Evolutionary conservation across 1,140 invertebrate species (phyloP).

Genomic region (Aporrectodea caliginosa): DNA sequence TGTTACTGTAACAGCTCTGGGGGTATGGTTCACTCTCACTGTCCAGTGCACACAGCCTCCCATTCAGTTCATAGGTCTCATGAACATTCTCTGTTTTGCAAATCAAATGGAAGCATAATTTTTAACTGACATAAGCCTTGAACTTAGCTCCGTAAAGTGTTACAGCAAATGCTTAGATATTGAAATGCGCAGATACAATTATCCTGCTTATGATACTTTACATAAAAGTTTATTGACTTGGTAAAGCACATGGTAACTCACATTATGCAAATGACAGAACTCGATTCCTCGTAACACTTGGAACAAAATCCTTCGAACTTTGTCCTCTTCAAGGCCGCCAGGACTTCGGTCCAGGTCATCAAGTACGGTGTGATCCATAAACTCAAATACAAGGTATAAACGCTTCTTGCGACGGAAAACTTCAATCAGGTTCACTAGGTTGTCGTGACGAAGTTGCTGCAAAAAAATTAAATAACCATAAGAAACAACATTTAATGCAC

Average conservation of each 20-base stretch:
- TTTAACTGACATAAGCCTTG: too few relatives aligned
- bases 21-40: too few relatives aligned
- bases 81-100: too few relatives aligned
- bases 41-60: too few relatives aligned
- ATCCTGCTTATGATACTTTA: background rate
- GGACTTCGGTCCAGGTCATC: constrained; percentile 72
- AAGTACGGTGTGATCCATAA: constrained; percentile 77
- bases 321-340: constrained; percentile 68
- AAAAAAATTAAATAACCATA: constrained; percentile 34
- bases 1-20: too few relatives aligned
- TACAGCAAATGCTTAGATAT: too few relatives aligned
- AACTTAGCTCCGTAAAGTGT: too few relatives aligned
- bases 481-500: constrained; percentile 39
- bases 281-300: constrained; percentile 78
- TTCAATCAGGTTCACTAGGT: constrained; percentile 82
- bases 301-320: constrained; percentile 70
- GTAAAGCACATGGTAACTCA: too few relatives aligned
- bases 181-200: background rate
- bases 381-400: constrained; percentile 85
- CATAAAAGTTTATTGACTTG: too few relatives aligned
- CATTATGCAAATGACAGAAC: constrained; percentile 79
- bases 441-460: constrained; percentile 80
- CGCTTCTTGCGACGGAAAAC: constrained; percentile 76
- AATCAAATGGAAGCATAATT: too few relatives aligned
- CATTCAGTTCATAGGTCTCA: too few relatives aligned